phyloP scores from a whole-genome alignment of 2,113 vertebrate species.

The Caracal caracal region DNA sequence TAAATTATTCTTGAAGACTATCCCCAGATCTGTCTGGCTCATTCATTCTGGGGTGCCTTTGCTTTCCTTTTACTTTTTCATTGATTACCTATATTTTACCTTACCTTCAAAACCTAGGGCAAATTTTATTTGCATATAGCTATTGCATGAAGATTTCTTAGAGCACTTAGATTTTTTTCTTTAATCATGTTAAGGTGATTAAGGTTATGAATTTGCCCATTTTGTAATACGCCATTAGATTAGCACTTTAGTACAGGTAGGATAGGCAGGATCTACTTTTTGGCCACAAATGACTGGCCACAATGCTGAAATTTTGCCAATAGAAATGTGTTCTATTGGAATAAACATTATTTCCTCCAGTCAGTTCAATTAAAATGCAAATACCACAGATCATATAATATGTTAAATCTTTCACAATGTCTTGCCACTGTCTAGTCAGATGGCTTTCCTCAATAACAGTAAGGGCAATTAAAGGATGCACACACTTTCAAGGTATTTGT shows the following conservation, averaged over 20 bases:
- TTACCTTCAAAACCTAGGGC: neutral
- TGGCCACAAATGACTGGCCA: neutral
- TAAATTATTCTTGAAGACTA: constrained; percentile 4
- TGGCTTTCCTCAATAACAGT: neutral
- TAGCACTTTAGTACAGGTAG: neutral
- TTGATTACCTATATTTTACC: neutral
- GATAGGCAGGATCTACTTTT: neutral
- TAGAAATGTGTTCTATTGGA: neutral
- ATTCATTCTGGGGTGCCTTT: neutral
- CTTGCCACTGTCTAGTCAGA: neutral
- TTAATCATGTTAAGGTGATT: neutral
- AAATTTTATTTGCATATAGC: neutral
- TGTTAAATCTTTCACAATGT: neutral
- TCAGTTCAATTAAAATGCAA: constrained; percentile 20
- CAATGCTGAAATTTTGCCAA: neutral
- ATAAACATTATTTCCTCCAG: neutral
- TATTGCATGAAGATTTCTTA: neutral
- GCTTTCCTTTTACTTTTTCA: neutral
- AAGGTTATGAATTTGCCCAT: neutral
- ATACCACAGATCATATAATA: neutral
- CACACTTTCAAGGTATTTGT: constrained; percentile 20
- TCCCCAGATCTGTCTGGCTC: neutral
- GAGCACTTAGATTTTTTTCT: neutral
- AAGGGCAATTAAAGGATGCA: neutral
- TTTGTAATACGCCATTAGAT: neutral